Evolutionary conservation across 2,113 vertebrate species (phyloP), one percentile per base, ranked within the genome.

Genomic region (Oreocharis arfaki): DNA sequence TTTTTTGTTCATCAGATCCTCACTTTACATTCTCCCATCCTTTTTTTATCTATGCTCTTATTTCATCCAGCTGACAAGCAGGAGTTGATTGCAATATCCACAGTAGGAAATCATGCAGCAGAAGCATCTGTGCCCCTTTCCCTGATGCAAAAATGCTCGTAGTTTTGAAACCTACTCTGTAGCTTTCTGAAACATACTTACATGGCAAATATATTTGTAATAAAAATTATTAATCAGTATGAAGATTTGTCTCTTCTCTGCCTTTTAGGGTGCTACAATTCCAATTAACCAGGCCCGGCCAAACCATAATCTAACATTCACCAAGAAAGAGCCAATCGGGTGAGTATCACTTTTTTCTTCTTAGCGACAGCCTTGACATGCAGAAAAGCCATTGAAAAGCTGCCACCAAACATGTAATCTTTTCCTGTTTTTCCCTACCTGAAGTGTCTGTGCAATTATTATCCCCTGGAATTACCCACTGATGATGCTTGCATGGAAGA

Each of bases 401-500:
- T 50, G 27, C 37, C 52, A 41, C 81, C n/a, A 88, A 41, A 55
- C 77, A 44, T 50, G 7, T 76, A 41, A 85, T 64, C 47, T 84
- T 46, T 50, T 16, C 4, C 7, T 56, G 4, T 84, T 80, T 93
- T 87, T 90, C 80, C 22, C 23, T 56, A 16, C 39, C 73, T 64
- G 20, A 95, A 99, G 98, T 3, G 98, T 98, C 69, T 99, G 98
- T 53, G 98, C 98, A 75, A 98, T 99, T 46, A 97, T 99, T 82
- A 98, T 99, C 47, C 98, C 98, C 21, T 99, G 98, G 98, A 99
- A 99, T 71, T 99, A 98, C 75, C 98, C 98, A 0, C 95, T 99
- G 76, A 99, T 99, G 98, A 99, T 99, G 98, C 97, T 99, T 65
- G 98, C 98, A 0, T 99, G 98, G 98, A 99, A 99, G 78, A 98